Evolutionary conservation across 2,888 invertebrate genomes (phyloP).

Genomic region (Nowickia ferox): DNA sequence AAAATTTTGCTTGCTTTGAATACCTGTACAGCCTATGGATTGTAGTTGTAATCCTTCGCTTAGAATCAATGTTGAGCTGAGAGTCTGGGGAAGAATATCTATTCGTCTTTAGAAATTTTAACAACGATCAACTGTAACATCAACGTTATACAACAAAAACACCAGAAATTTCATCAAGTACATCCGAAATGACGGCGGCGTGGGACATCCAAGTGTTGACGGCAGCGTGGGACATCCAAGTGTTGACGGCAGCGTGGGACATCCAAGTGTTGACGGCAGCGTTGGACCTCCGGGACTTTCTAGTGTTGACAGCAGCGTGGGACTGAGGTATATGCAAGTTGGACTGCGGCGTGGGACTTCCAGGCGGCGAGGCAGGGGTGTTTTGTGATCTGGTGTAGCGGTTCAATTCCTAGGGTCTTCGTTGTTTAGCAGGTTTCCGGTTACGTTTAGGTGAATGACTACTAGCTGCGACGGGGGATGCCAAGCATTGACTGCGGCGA

Average conservation of each 20-base stretch:
- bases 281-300: conserved; percentile 73
- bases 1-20: conserved; percentile 23
- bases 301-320: conserved; percentile 73
- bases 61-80: conserved; percentile 5
- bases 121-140: conserved; percentile 33
- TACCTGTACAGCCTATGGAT: conserved; percentile 10
- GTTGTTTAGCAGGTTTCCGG: conserved; percentile 66
- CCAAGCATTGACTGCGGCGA: conserved; percentile 74
- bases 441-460: conserved; percentile 74
- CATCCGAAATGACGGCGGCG: conserved; percentile 70
- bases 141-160: conserved; percentile 1
- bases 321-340: conserved; percentile 65
- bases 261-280: conserved; percentile 73
- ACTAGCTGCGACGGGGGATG: conserved; percentile 75
- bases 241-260: conserved; percentile 75
- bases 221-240: conserved; percentile 71
- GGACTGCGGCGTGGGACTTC: conserved; percentile 73
- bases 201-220: conserved; percentile 72
- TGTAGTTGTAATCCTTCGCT: conserved; percentile 7
- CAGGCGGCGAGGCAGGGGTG: conserved; percentile 53
- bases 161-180: conserved; percentile 50
- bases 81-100: conserved; percentile 68
- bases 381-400: not conserved
- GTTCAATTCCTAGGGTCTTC: conserved; percentile 41
- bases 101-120: conserved; percentile 52